Evolutionary conservation across 1,140 invertebrate species (phyloP), one percentile per base, ranked within the genome.

Genomic region (Helicorthomorpha holstii): DNA sequence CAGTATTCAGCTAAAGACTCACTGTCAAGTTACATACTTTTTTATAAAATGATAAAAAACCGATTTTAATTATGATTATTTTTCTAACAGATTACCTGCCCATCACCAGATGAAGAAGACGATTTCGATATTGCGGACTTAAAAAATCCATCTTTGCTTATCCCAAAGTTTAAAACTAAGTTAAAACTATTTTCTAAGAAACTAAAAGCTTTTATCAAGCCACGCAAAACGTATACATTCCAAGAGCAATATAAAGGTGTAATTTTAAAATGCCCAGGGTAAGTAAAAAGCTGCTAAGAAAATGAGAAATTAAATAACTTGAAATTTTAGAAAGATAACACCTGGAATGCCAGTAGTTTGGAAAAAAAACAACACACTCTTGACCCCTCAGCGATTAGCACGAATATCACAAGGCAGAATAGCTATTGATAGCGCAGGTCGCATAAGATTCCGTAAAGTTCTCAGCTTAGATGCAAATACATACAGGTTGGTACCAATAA

Each of bases 1-100:
- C 56, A 77, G 72, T 16, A 34, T 34, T 34, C 7, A 7, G 7
- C 29, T 34, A 16, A 34, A 34, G 16, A 34, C 7, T 16, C 16
- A 7, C 16, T 34, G 29, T 16, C 7, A 16, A 34, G 29, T 34
- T 7, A 16, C 29, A 7, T 34, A 7, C 16, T 16, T 34, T 34
- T 34, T 34, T 34, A 16, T 34, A 7, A 7, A 7, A 34, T 7
- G 16, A 16, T 7, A 34, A 34, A 16, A 16, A 7, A 16, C 16
- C 29, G 29, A 34, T 34, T 34, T 7, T 34, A 34, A 34, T 34
- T 34, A 7, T 7, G 16, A 34, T 34, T 16, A 34, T 7, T 7
- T 7, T 34, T 16, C 16, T 7, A 7, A 7, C 29, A 34, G 16
- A 34, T 34, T 34, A 34, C 29, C 16, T 7, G 7, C 7, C 29